These are phyloP conservation scores for Harpagifer antarcticus DNA, from an alignment of 2,797 vertebrate genomes.

Conservation along the genomic window DNA sequence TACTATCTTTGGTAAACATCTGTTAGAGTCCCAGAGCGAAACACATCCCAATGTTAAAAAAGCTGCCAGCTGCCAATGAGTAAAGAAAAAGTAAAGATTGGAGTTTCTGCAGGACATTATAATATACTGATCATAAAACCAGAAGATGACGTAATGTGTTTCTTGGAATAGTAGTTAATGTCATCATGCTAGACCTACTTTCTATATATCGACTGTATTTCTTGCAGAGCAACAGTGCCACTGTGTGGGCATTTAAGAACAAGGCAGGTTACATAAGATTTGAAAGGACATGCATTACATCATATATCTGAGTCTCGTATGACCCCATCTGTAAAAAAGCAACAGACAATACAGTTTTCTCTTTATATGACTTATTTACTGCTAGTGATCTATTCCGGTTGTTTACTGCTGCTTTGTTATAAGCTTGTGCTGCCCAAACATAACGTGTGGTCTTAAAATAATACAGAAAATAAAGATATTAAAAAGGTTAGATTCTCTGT, in stretches of 20 bases:
- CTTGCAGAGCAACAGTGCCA: conserved; percentile 79
- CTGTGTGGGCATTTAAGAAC: conserved; percentile 62
- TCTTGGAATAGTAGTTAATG: conserved; percentile 65
- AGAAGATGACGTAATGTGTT: conserved; percentile 76
- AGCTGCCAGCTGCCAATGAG: conserved; percentile 4
- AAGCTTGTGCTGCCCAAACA: too few relatives aligned
- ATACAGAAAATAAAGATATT: background rate
- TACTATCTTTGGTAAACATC: background rate
- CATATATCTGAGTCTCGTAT: conserved; percentile 44
- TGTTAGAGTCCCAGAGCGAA: conserved; percentile 1
- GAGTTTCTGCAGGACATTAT: conserved; percentile 34
- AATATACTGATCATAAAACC: conserved; percentile 28
- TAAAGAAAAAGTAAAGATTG: conserved; percentile 5
- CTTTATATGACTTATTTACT: too few relatives aligned
- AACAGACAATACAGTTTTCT: too few relatives aligned
- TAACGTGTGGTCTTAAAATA: too few relatives aligned
- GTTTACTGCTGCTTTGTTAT: too few relatives aligned
- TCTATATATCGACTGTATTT: background rate
- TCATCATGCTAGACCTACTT: conserved; percentile 69
- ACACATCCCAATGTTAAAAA: conserved; percentile 15
- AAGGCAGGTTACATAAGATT: conserved; percentile 71
- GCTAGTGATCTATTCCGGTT: too few relatives aligned
- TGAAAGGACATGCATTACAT: conserved; percentile 68
- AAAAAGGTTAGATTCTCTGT: background rate
- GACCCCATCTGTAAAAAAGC: background rate